phyloP scores from a whole-genome alignment of 2,797 vertebrate genomes.

The Kryptopterus vitreolus region DNA sequence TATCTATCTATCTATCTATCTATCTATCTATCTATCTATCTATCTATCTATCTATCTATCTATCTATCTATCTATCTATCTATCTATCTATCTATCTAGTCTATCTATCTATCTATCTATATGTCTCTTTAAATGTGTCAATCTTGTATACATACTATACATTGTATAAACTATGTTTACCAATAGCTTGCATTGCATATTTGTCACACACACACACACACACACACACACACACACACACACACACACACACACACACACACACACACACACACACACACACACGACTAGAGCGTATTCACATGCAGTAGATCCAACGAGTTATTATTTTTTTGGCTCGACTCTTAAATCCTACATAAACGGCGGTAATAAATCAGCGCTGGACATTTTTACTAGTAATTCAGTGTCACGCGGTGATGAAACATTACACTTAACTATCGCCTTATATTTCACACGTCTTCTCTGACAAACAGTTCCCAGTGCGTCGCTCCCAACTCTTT shows the following conservation, averaged over 20 bases:
- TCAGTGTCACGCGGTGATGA: neutral
- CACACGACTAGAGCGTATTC: neutral
- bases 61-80: too few species aligned
- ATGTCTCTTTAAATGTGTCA: neutral
- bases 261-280: too few species aligned
- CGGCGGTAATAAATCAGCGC: neutral
- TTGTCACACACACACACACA: too few species aligned
- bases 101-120: too few species aligned
- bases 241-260: too few species aligned
- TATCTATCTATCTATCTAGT: too few species aligned
- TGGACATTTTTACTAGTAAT: conserved; percentile 11
- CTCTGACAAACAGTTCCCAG: conserved; percentile 23
- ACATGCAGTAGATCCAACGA: neutral
- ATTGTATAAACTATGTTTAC: neutral
- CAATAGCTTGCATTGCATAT: too few species aligned
- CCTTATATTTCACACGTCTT: neutral
- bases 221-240: too few species aligned
- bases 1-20: too few species aligned
- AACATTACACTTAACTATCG: neutral
- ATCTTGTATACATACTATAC: neutral
- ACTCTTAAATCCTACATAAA: conserved; percentile 1
- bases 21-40: too few species aligned
- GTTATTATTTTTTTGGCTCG: neutral
- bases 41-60: too few species aligned
- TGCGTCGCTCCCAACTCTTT: neutral